Conservation (phyloP, 1,140 invertebrate genomes). For the Drosophila bocki region DNA sequence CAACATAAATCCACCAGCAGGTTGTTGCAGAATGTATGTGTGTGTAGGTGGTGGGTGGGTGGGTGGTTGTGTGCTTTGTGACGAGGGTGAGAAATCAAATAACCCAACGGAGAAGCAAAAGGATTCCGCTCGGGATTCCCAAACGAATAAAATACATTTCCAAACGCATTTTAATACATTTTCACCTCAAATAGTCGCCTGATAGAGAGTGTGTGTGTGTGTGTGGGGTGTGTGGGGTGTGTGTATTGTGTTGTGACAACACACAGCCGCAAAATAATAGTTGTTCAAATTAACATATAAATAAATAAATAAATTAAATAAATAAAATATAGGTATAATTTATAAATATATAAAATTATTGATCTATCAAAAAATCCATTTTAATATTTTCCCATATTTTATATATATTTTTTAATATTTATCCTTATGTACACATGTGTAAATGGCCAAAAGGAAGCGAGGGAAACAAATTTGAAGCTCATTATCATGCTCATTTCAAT, state of each 20-base stretch:
- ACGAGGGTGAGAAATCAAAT: constrained; percentile 37
- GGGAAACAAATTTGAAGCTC: constrained; percentile 63
- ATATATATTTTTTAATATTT: neutral
- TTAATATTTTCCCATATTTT: neutral
- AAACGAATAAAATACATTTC: constrained; percentile 52
- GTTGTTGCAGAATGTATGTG: neutral
- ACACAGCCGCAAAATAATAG: constrained; percentile 3
- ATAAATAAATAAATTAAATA: too few relatives aligned
- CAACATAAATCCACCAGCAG: constrained; percentile 32
- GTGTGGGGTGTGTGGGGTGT: neutral
- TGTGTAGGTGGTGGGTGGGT: neutral
- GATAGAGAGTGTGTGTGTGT: neutral
- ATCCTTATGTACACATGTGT: constrained; percentile 10
- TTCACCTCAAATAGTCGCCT: constrained; percentile 20
- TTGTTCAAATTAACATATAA: too few relatives aligned
- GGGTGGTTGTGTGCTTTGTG: neutral
- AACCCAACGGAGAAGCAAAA: constrained; percentile 17
- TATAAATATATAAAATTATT: too few relatives aligned
- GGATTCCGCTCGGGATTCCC: constrained; percentile 27
- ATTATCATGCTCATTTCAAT: constrained; percentile 74
- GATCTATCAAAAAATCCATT: too few relatives aligned
- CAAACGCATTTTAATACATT: constrained; percentile 53
- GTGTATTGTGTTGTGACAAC: neutral
- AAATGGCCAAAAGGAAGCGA: constrained; percentile 13
- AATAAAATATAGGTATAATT: too few relatives aligned